Evolutionary conservation across 2,797 vertebrate genomes (phyloP).

Genomic region (Sebastes matsubarae): DNA sequence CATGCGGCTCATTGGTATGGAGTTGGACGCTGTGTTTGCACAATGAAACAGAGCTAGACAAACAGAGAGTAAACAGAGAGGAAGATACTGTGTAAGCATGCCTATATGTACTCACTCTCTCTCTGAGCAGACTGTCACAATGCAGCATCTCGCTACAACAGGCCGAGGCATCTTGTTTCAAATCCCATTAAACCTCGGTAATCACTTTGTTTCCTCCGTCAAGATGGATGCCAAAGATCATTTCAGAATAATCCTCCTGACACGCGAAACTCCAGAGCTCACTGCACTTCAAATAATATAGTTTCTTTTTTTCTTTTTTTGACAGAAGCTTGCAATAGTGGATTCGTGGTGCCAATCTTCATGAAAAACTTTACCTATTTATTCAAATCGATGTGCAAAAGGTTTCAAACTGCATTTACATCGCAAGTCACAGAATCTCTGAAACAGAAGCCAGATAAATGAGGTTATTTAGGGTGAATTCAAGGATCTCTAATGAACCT

Average conservation of each 20-base stretch:
- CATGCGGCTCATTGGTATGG: not conserved
- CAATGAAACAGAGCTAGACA: not conserved
- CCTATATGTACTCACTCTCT: not conserved
- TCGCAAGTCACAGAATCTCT: no score
- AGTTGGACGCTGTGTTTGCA: not conserved
- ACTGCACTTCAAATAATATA: not conserved
- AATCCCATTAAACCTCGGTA: constrained; percentile 44
- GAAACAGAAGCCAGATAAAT: not conserved
- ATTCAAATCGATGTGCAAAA: not conserved
- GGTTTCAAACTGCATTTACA: no score
- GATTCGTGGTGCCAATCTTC: not conserved
- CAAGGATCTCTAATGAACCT: not conserved
- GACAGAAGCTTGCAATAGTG: not conserved
- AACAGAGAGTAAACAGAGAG: not conserved
- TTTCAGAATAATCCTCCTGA: constrained; percentile 19
- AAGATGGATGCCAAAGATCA: constrained; percentile 22
- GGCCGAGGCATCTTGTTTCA: constrained; percentile 43
- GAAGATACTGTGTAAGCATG: not conserved
- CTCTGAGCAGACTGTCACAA: constrained; percentile 10
- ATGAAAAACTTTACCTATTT: not conserved
- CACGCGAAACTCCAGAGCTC: not conserved
- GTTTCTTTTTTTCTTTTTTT: not conserved
- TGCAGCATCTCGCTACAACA: constrained; percentile 1
- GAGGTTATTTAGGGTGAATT: not conserved
- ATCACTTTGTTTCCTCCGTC: constrained; percentile 42